These are phyloP conservation scores for Vanacampus margaritifer DNA, from an alignment of 2,113 vertebrate species.

Conservation along the genomic window DNA sequence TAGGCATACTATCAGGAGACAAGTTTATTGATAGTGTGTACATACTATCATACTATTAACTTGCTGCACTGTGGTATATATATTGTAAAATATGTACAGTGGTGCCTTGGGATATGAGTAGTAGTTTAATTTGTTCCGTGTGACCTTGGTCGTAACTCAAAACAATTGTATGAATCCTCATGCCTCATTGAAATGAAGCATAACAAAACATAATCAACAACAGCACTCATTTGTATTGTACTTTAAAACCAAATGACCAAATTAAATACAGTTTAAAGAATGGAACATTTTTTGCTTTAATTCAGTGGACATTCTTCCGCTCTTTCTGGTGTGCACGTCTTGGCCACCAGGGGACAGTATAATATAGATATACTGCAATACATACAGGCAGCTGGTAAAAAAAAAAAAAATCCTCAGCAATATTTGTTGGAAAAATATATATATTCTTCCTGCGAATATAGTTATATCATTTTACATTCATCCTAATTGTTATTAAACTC, in stretches of 20 bases:
- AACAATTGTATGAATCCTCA: background rate
- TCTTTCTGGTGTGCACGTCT: background rate
- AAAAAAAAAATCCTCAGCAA: background rate
- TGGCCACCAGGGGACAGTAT: background rate
- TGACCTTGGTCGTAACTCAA: background rate
- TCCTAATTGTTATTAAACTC: too few species aligned
- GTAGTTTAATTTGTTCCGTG: too few species aligned
- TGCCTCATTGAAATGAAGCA: background rate
- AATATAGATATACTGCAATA: background rate
- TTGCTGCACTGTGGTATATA: background rate
- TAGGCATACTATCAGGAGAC: background rate
- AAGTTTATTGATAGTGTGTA: too few species aligned
- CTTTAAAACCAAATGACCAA: background rate
- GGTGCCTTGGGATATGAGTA: background rate
- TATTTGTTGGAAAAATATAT: background rate
- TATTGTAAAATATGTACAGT: background rate
- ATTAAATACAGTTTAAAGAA: background rate
- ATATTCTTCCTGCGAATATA: too few species aligned
- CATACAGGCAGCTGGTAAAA: background rate
- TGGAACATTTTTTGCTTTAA: background rate
- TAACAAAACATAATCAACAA: too few species aligned
- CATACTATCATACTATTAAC: too few species aligned
- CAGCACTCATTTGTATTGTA: background rate
- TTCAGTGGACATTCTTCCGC: background rate
- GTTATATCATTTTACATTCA: too few species aligned